Evolutionary conservation across 23 tunicate species (phyloP).

Genomic region (Corella eumyota): DNA sequence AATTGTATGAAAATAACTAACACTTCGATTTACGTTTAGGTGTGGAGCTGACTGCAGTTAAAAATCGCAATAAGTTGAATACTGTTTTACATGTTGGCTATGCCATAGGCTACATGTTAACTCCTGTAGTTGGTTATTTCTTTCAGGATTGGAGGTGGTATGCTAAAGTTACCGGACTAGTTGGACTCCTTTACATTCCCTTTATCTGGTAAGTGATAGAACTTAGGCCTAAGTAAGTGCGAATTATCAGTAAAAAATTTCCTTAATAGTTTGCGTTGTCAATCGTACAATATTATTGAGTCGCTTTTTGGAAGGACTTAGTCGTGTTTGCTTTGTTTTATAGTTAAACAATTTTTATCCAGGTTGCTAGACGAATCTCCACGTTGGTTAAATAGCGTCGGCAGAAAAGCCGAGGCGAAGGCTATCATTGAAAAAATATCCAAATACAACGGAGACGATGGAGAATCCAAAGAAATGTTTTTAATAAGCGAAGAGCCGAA

Average conservation of each 20-base stretch:
- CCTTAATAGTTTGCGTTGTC: too few relatives aligned
- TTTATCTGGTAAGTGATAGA: background rate
- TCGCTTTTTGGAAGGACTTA: background rate
- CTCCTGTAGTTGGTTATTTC: background rate
- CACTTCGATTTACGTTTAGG: too few relatives aligned
- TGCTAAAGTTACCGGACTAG: background rate
- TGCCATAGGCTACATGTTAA: background rate
- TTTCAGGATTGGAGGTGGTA: background rate
- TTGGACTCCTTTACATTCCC: background rate
- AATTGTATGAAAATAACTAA: too few relatives aligned
- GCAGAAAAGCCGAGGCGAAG: background rate
- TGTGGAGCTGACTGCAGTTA: background rate
- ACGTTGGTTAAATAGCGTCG: background rate
- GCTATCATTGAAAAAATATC: background rate
- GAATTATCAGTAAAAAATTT: too few relatives aligned
- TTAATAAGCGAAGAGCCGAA: too few relatives aligned
- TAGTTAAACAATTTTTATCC: background rate
- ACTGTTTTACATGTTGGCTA: background rate
- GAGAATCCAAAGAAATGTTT: background rate
- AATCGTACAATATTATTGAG: background rate
- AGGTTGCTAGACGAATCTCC: slow-evolving; percentile 1
- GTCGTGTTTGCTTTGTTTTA: background rate
- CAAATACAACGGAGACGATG: background rate
- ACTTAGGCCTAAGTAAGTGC: too few relatives aligned
- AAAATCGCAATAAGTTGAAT: background rate